These are phyloP conservation scores for Eupithecia abbreviata DNA, from an alignment of 2,888 invertebrate genomes.

Conservation along the genomic window DNA sequence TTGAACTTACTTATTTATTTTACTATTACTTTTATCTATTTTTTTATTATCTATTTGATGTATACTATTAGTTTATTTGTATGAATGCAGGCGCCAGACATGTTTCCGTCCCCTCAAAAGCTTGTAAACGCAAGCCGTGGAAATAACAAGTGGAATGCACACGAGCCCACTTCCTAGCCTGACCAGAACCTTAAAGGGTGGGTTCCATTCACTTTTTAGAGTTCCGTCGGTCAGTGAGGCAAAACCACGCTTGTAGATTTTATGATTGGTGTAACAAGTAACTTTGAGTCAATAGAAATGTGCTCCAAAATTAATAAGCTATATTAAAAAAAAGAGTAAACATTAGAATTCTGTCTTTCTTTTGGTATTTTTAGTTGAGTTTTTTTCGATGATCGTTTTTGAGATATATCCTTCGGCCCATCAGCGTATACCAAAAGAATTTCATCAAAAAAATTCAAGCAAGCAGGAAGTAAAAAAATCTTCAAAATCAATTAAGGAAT, in stretches of 20 bases:
- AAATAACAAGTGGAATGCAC: constrained; percentile 34
- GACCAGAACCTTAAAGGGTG: constrained; percentile 26
- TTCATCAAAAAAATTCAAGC: neutral
- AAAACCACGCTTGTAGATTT: neutral
- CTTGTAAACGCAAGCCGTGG: constrained; percentile 31
- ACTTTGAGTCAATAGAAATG: too few species aligned
- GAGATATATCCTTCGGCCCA: neutral
- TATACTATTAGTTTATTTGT: neutral
- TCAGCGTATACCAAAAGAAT: neutral
- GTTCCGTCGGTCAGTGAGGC: constrained; percentile 15
- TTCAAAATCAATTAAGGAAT: neutral
- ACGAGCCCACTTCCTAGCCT: constrained; percentile 36
- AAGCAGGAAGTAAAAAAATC: neutral
- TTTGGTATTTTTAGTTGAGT: too few species aligned
- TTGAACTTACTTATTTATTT: too few species aligned
- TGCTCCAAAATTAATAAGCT: neutral
- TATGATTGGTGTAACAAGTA: neutral
- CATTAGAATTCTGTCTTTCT: too few species aligned
- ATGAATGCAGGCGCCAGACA: constrained; percentile 37
- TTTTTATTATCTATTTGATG: too few species aligned
- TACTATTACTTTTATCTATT: too few species aligned
- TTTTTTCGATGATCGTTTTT: neutral
- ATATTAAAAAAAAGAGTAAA: neutral
- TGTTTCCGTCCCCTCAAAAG: constrained; percentile 18
- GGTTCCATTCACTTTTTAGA: constrained; percentile 22